Percentiles rank a stretch among this genome's conserved stretches.
Evolutionary conservation across 2,113 vertebrate genomes (phyloP).

Genomic region (Hirundichthys speculiger): DNA sequence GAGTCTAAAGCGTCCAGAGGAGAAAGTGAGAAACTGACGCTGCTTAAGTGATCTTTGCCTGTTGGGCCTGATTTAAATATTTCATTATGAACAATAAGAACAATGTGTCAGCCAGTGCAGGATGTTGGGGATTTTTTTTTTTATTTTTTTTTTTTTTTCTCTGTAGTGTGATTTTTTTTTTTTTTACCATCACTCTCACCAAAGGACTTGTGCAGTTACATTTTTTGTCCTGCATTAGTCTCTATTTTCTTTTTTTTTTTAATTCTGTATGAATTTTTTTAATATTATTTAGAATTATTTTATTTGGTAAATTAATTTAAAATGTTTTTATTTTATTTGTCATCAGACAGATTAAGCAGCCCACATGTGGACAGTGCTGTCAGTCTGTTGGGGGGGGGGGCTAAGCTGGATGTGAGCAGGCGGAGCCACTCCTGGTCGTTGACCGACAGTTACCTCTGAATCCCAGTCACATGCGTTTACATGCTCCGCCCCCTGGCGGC

Average conservation of each 20-base stretch:
- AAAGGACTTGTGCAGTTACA: too few species aligned
- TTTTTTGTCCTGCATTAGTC: neutral
- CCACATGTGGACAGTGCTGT: conserved; percentile 24
- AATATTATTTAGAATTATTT: too few species aligned
- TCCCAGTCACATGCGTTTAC: neutral
- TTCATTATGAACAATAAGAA: too few species aligned
- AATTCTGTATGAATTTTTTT: too few species aligned
- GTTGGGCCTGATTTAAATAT: neutral
- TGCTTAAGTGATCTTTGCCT: neutral
- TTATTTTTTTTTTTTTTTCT: neutral
- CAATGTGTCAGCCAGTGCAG: too few species aligned
- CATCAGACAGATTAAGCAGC: conserved; percentile 7
- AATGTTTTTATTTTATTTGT: neutral
- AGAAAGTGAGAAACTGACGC: conserved; percentile 5
- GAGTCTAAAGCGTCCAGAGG: neutral
- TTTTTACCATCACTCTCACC: too few species aligned
- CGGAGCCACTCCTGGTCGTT: conserved; percentile 64
- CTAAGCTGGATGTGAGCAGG: conserved; percentile 19
- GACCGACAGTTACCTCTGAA: conserved; percentile 71
- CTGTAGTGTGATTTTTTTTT: too few species aligned
- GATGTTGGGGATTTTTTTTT: neutral
- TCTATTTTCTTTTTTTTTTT: conserved; percentile 1
- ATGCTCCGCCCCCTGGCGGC: conserved; percentile 58
- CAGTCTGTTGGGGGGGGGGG: conserved; percentile 51
- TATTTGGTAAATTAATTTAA: too few species aligned